A percentile compares a stretch with the other conserved stretches of the same genome.
phyloP scores from a whole-genome alignment of 1,140 invertebrate species.

The Magallana gigas region DNA sequence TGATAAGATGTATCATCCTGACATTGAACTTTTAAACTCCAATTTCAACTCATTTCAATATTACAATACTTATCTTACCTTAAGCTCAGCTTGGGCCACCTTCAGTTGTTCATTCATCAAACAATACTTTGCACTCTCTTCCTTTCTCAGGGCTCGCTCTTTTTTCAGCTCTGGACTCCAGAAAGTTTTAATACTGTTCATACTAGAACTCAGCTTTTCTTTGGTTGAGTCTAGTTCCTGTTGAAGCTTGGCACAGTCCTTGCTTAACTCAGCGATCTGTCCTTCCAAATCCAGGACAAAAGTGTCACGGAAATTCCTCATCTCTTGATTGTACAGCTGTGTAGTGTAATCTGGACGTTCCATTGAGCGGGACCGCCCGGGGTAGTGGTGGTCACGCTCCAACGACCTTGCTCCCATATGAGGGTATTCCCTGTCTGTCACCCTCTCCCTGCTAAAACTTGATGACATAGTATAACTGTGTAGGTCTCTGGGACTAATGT shows the following conservation, averaged over 20 bases:
- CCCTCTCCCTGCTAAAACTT: conserved; percentile 70
- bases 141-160: conserved; percentile 96
- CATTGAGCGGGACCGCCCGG: conserved; percentile 66
- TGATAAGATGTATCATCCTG: too few relatives aligned
- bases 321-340: conserved; percentile 69
- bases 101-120: conserved; percentile 98
- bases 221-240: conserved; percentile 98
- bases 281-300: conserved; percentile 93
- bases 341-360: conserved; percentile 69
- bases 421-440: conserved; percentile 76
- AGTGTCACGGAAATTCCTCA: conserved; percentile 69
- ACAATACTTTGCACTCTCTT: conserved; percentile 98
- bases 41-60: too few relatives aligned
- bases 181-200: conserved; percentile 99
- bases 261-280: conserved; percentile 95
- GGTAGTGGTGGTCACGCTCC: conserved; percentile 72
- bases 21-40: too few relatives aligned
- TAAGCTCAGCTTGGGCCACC: conserved; percentile 96
- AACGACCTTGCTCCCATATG: conserved; percentile 77
- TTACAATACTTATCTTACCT: conserved; percentile 84
- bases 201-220: conserved; percentile 98
- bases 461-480: conserved; percentile 44
- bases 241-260: conserved; percentile 97
- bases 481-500: conserved; percentile 19
- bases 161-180: conserved; percentile 99